Conservation (phyloP, 2,888 invertebrate species). For the Bursaphelenchus okinawaensis region DNA sequence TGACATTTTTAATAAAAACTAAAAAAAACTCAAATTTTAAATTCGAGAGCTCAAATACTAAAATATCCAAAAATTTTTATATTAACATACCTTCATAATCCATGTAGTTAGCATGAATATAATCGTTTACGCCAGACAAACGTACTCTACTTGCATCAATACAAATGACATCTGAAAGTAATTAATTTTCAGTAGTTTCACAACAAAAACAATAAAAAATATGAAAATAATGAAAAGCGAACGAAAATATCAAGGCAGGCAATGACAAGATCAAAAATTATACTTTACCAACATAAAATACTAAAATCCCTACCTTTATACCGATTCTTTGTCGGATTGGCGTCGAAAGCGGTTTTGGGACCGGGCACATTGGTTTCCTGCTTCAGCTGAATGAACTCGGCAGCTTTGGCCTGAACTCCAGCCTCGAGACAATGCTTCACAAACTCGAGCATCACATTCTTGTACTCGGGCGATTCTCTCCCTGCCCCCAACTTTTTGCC, state of each 20-base stretch:
- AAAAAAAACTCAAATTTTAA: not conserved
- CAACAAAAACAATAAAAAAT: not conserved
- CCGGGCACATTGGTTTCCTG: constrained; percentile 12
- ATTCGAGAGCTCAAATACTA: not conserved
- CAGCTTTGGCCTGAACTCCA: constrained; percentile 16
- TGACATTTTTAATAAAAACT: not conserved
- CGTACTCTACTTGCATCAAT: constrained; percentile 14
- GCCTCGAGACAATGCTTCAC: not conserved
- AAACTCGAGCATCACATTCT: not conserved
- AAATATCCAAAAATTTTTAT: not conserved
- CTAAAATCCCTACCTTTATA: constrained; percentile 14
- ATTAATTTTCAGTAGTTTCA: too few species aligned
- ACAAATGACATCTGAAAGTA: constrained; percentile 17
- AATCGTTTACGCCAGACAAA: constrained; percentile 26
- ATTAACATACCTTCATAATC: not conserved
- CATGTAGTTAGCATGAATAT: constrained; percentile 44
- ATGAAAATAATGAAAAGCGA: not conserved
- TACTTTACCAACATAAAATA: too few species aligned
- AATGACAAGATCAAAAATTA: too few species aligned
- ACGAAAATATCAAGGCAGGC: too few species aligned
- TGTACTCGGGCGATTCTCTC: not conserved
- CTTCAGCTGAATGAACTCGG: constrained; percentile 22
- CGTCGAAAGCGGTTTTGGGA: constrained; percentile 23
- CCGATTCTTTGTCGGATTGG: constrained; percentile 23
- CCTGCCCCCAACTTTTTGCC: not conserved